Conservation (phyloP, 2,888 invertebrate genomes). For the Phragmatobia fuliginosa region DNA sequence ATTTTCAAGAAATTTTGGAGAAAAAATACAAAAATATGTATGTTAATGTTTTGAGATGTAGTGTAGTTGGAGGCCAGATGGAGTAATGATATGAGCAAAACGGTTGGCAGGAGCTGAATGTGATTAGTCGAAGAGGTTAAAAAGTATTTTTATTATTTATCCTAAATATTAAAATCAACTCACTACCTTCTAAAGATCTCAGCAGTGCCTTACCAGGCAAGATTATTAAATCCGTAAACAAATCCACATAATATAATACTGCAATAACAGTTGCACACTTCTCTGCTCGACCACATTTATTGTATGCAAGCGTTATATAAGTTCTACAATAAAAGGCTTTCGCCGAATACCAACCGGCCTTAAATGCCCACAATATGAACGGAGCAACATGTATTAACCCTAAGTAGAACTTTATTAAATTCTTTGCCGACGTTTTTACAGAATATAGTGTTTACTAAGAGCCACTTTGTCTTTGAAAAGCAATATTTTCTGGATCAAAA, state of each 20-base stretch:
- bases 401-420: slow-evolving; percentile 44
- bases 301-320: slow-evolving; percentile 9
- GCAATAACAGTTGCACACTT: not conserved
- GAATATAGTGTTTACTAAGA: slow-evolving; percentile 14
- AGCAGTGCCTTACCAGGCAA: too few relatives aligned
- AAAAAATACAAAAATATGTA: too few relatives aligned
- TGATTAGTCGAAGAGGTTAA: too few relatives aligned
- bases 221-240: not conserved
- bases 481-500: slow-evolving; percentile 11
- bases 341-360: slow-evolving; percentile 20
- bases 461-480: slow-evolving; percentile 4
- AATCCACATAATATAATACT: not conserved
- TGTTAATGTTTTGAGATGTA: too few relatives aligned
- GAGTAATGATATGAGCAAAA: too few relatives aligned
- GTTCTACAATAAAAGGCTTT: slow-evolving; percentile 22
- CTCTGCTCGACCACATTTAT: not conserved
- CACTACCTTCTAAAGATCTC: too few relatives aligned
- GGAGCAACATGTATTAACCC: slow-evolving; percentile 32
- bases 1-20: too few relatives aligned
- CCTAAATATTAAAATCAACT: too few relatives aligned
- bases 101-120: too few relatives aligned
- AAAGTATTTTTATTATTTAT: too few relatives aligned
- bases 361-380: slow-evolving; percentile 25
- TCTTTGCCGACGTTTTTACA: slow-evolving; percentile 33
- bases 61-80: too few relatives aligned